A percentile compares a stretch with the other conserved stretches of the same genome.
These are phyloP conservation scores for Sesia bembeciformis DNA, from an alignment of 2,888 invertebrate genomes.

Conservation along the genomic window DNA sequence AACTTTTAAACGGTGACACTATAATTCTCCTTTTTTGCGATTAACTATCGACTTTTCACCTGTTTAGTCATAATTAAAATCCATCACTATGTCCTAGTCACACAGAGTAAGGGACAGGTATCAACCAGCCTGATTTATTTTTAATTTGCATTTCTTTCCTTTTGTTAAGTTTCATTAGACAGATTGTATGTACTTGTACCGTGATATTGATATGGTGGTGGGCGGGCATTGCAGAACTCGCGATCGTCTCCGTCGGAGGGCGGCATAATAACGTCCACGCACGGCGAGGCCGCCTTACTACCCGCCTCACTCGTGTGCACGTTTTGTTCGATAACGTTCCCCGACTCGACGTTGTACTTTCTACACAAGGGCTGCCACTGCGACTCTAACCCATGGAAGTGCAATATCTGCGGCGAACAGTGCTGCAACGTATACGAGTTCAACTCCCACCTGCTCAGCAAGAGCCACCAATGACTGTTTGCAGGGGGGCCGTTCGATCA, in stretches of 20 bases:
- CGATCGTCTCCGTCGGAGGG: conserved; percentile 66
- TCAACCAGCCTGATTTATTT: no score
- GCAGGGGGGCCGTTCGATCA: conserved; percentile 65
- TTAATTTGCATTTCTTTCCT: no score
- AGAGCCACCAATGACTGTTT: conserved; percentile 87
- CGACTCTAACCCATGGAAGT: conserved; percentile 96
- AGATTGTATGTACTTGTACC: no score
- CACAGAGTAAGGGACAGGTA: no score
- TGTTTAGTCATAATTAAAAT: no score
- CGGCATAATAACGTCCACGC: conserved; percentile 82
- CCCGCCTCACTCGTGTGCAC: conserved; percentile 83
- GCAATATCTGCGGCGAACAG: conserved; percentile 97
- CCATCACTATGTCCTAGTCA: no score
- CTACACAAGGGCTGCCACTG: conserved; percentile 98
- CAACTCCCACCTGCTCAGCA: conserved; percentile 95
- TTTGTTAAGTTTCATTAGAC: no score
- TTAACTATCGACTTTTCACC: no score
- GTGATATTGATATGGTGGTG: no score
- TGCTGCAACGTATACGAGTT: conserved; percentile 97
- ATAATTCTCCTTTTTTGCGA: no score
- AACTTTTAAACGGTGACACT: no score
- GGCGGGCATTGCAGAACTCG: conserved; percentile 36
- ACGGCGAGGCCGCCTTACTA: conserved; percentile 73
- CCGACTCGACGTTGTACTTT: conserved; percentile 96
- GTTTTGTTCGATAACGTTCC: conserved; percentile 95